Evolutionary conservation across 2,888 invertebrate species (phyloP).

Genomic region (Nymphalis polychloros): DNA sequence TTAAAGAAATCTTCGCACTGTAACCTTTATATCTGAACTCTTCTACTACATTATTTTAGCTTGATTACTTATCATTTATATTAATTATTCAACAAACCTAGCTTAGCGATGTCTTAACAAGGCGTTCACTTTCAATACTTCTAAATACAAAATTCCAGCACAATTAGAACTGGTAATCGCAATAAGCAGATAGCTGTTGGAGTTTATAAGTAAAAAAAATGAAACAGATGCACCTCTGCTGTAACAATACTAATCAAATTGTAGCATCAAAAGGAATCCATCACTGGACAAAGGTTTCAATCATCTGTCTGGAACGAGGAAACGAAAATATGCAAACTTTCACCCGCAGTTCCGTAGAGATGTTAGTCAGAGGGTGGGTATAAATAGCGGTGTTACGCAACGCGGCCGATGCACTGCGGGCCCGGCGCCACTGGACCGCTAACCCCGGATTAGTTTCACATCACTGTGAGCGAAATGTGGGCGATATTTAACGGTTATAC

Average conservation of each 20-base stretch:
- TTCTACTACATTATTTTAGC: no score
- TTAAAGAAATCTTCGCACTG: background rate
- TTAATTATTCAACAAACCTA: no score
- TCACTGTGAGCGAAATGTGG: background rate
- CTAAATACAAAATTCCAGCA: no score
- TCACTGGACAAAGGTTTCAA: constrained; percentile 21
- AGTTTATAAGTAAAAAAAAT: background rate
- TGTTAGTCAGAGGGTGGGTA: constrained; percentile 45
- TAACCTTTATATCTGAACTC: background rate
- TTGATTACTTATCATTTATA: no score
- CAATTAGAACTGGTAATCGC: no score
- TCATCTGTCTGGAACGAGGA: constrained; percentile 30
- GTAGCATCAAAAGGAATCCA: background rate
- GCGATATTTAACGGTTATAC: background rate
- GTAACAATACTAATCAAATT: background rate
- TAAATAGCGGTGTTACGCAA: constrained; percentile 54
- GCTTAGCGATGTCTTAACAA: no score
- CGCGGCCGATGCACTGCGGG: constrained; percentile 52
- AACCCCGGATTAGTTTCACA: constrained; percentile 1
- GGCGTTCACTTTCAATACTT: no score
- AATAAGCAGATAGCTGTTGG: no score
- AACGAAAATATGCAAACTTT: constrained; percentile 44
- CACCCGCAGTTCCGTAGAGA: constrained; percentile 38
- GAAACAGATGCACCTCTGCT: background rate
- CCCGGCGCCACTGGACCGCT: constrained; percentile 36